These are phyloP conservation scores for Dasypolia templi DNA, from an alignment of 2,888 invertebrate species.

Conservation along the genomic window DNA sequence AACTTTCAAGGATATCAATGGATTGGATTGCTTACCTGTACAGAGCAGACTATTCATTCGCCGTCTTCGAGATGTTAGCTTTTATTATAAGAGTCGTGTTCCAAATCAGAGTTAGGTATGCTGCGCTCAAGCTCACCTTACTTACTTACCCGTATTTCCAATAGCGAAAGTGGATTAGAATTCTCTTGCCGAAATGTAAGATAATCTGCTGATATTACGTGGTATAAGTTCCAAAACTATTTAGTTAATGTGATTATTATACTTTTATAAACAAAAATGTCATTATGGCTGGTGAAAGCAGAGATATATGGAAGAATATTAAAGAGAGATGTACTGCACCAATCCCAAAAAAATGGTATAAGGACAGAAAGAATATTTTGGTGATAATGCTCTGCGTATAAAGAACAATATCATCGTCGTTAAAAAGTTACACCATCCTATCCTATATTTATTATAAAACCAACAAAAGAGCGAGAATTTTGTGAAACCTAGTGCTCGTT, in stretches of 20 bases:
- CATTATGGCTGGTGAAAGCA: neutral
- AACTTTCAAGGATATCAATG: too few species aligned
- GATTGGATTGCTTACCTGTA: constrained; percentile 40
- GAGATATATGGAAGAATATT: neutral
- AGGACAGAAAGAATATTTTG: neutral
- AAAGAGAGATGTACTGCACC: neutral
- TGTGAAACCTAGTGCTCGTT: constrained; percentile 35
- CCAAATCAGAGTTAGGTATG: constrained; percentile 51
- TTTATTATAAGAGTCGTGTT: constrained; percentile 55
- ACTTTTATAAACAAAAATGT: neutral
- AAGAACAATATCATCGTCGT: neutral
- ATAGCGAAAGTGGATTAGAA: constrained; percentile 52
- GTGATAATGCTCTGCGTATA: neutral
- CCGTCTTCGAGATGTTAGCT: constrained; percentile 43
- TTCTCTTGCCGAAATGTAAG: constrained; percentile 43
- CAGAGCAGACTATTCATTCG: constrained; percentile 42
- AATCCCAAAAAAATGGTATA: neutral
- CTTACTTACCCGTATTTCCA: constrained; percentile 42
- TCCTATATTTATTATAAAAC: neutral
- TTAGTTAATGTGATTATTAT: neutral
- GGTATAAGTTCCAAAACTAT: neutral
- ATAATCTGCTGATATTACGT: constrained; percentile 17
- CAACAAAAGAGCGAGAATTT: constrained; percentile 9
- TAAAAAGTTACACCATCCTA: constrained; percentile 5
- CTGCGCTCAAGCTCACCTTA: constrained; percentile 47